These are phyloP conservation scores for Tupaia chinensis DNA, from an alignment of 2,113 vertebrate genomes.

Conservation along the genomic window DNA sequence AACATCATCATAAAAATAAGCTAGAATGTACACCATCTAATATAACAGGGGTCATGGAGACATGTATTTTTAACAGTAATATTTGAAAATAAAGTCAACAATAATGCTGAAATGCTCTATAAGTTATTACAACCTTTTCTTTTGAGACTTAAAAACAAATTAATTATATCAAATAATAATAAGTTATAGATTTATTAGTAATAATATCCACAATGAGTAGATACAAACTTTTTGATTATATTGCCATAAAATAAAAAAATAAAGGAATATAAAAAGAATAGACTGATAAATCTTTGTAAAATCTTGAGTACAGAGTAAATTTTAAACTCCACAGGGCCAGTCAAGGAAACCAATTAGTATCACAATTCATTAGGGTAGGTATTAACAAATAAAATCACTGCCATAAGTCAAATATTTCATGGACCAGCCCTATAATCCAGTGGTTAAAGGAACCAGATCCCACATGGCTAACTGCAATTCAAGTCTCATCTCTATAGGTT, in stretches of 20 bases:
- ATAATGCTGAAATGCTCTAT: background rate
- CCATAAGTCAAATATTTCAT: background rate
- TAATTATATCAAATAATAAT: conserved; percentile 29
- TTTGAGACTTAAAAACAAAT: conserved; percentile 41
- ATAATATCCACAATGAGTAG: background rate
- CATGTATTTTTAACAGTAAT: conserved; percentile 3
- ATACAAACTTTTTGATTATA: background rate
- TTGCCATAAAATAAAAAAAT: background rate
- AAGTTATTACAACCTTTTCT: conserved; percentile 47
- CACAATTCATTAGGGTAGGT: background rate
- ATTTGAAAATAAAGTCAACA: conserved; percentile 44
- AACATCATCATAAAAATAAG: conserved; percentile 49
- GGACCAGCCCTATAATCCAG: background rate
- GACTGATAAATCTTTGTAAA: background rate
- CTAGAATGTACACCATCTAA: background rate
- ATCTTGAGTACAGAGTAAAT: background rate
- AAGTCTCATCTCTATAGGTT: too few relatives aligned
- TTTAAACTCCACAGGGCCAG: conserved; percentile 1
- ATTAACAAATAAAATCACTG: background rate
- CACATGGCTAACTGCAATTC: too few relatives aligned
- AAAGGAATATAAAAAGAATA: conserved; percentile 12
- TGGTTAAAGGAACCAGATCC: too few relatives aligned
- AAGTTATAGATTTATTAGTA: background rate
- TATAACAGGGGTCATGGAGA: background rate
- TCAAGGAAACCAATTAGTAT: background rate